Evolutionary conservation across 2,797 vertebrate species (phyloP).

Genomic region (Bryconaethiops microstoma): DNA sequence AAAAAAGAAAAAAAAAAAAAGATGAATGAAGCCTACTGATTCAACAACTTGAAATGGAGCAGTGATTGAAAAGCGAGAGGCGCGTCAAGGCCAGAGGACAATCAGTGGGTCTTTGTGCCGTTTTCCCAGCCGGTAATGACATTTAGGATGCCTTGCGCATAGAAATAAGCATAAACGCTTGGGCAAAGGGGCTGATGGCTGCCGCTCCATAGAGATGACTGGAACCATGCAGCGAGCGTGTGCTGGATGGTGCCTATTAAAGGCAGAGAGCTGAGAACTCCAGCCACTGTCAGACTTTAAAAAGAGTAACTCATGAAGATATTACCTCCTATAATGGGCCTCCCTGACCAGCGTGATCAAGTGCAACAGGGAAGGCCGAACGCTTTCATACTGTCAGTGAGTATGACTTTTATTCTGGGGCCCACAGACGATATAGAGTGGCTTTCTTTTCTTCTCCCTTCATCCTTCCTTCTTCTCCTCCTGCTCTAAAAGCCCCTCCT

Average conservation of each 20-base stretch:
- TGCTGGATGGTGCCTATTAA: constrained; percentile 64
- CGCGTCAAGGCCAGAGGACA: constrained; percentile 57
- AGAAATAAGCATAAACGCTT: constrained; percentile 59
- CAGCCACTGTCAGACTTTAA: constrained; percentile 61
- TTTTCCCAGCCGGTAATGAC: constrained; percentile 66
- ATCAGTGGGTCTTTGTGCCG: constrained; percentile 62
- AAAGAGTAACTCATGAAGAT: constrained; percentile 55
- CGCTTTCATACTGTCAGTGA: constrained; percentile 57
- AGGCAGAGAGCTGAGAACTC: constrained; percentile 54
- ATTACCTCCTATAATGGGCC: constrained; percentile 67
- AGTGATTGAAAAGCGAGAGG: constrained; percentile 55
- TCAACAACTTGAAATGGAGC: constrained; percentile 56
- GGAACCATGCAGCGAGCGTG: constrained; percentile 46
- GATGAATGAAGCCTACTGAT: constrained; percentile 59
- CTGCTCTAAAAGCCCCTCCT: constrained; percentile 20
- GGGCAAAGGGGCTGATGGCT: constrained; percentile 53
- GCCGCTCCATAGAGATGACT: constrained; percentile 58
- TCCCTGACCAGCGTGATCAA: constrained; percentile 49
- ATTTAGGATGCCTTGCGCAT: constrained; percentile 60
- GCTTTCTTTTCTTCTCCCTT: constrained; percentile 39
- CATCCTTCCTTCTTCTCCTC: constrained; percentile 28
- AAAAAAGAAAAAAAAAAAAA: constrained; percentile 41
- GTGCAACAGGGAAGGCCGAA: constrained; percentile 55
- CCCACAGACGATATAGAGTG: constrained; percentile 52
- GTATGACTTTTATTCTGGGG: constrained; percentile 51